These are phyloP conservation scores for Todus mexicanus DNA, from an alignment of 2,797 vertebrate genomes.

Conservation along the genomic window DNA sequence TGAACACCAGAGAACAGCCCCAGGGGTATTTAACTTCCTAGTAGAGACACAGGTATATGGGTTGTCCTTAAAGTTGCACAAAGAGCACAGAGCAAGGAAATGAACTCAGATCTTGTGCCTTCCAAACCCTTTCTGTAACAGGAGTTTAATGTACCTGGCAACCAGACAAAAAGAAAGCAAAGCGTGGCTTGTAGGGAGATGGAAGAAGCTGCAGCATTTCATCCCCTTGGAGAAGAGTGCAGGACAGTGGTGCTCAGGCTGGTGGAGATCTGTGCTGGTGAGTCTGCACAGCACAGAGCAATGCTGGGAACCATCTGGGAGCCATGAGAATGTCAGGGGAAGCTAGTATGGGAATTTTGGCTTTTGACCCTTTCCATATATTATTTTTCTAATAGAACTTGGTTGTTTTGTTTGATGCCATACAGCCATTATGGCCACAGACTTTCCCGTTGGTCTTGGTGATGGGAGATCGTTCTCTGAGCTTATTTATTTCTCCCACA, in stretches of 20 bases:
- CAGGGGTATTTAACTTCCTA: neutral
- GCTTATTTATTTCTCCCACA: neutral
- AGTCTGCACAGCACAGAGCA: neutral
- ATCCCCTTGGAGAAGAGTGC: neutral
- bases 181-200: neutral
- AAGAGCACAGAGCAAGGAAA: neutral
- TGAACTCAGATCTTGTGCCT: neutral
- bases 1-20: neutral
- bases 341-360: neutral
- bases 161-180: neutral
- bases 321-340: neutral
- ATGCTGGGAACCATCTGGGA: neutral
- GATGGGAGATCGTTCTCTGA: neutral
- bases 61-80: neutral
- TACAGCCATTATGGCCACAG: neutral
- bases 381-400: neutral
- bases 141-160: neutral
- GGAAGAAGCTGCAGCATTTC: neutral
- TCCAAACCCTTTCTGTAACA: neutral
- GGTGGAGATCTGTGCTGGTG: neutral
- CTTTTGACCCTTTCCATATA: neutral
- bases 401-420: neutral
- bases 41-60: neutral
- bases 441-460: neutral
- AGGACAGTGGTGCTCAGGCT: neutral